Percentiles rank a stretch among this genome's conserved stretches.
These are phyloP conservation scores for Sisor rabdophorus DNA, from an alignment of 2,113 vertebrate genomes.

Conservation along the genomic window DNA sequence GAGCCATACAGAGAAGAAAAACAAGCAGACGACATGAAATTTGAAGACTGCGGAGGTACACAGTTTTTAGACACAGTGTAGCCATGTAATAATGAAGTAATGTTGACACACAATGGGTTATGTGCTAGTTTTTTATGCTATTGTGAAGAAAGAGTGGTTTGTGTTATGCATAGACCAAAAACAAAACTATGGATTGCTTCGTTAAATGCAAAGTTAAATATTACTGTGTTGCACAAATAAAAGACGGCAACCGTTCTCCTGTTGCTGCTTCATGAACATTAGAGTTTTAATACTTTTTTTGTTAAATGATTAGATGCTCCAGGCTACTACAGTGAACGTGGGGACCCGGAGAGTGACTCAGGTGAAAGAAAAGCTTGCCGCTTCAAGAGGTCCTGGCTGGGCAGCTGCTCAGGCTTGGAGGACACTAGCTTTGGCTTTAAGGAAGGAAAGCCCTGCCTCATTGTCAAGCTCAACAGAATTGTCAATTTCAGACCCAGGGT, in stretches of 20 bases:
- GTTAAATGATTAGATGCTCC: conserved; percentile 58
- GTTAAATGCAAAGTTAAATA: not conserved
- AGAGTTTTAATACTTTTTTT: not conserved
- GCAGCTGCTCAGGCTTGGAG: conserved; percentile 70
- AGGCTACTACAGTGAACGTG: conserved; percentile 62
- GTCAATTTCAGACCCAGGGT: conserved; percentile 87
- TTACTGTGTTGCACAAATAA: not conserved
- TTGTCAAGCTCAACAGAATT: conserved; percentile 92
- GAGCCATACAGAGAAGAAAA: conserved; percentile 46
- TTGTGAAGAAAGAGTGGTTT: not conserved
- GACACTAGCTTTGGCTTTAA: conserved; percentile 76
- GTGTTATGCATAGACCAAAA: not conserved
- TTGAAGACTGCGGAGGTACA: conserved; percentile 78
- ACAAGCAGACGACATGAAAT: conserved; percentile 62
- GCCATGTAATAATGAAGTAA: not conserved
- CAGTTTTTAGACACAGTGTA: not conserved
- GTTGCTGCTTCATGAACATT: not conserved
- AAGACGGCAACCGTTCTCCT: not conserved
- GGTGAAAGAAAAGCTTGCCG: conserved; percentile 75
- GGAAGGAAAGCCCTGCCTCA: conserved; percentile 81
- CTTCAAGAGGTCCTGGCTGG: conserved; percentile 75
- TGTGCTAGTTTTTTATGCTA: not conserved
- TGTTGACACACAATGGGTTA: not conserved
- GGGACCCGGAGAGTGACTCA: conserved; percentile 48
- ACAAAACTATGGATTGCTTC: not conserved